phyloP scores from a whole-genome alignment of 2,797 vertebrate genomes.

The Myoxocephalus aenaeus region DNA sequence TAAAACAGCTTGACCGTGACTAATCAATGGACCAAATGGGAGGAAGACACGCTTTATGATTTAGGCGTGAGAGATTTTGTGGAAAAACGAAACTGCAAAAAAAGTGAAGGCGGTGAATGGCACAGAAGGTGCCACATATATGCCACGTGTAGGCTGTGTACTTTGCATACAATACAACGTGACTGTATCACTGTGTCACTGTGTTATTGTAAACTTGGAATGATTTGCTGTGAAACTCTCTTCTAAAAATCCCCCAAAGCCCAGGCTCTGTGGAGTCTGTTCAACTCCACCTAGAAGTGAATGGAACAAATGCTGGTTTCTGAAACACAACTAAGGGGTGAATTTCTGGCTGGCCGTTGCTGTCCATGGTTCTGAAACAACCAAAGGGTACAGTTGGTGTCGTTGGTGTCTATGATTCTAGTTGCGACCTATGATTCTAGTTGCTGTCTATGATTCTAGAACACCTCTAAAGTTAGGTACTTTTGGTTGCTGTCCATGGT shows the following conservation, averaged over 20 bases:
- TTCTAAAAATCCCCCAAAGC: neutral
- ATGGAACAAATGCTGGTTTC: slow-evolving; percentile 27
- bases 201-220: slow-evolving; percentile 30
- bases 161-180: slow-evolving; percentile 54
- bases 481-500: slow-evolving; percentile 2
- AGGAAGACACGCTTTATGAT: neutral
- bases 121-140: slow-evolving; percentile 28
- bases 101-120: slow-evolving; percentile 47
- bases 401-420: neutral
- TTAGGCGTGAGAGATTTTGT: neutral
- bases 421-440: no score
- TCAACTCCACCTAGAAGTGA: neutral
- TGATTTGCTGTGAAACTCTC: neutral
- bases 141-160: slow-evolving; percentile 55
- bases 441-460: no score
- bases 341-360: neutral
- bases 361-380: slow-evolving; percentile 55
- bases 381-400: neutral
- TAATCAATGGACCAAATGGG: neutral
- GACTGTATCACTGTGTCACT: slow-evolving; percentile 31
- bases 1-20: neutral
- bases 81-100: slow-evolving; percentile 22
- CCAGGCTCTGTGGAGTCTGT: neutral
- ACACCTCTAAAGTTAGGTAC: no score
- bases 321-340: slow-evolving; percentile 17